These are phyloP conservation scores for Axinella damicornis DNA, from an alignment of 37 sponge, comb jelly and placozoan genomes.

Conservation along the genomic window DNA sequence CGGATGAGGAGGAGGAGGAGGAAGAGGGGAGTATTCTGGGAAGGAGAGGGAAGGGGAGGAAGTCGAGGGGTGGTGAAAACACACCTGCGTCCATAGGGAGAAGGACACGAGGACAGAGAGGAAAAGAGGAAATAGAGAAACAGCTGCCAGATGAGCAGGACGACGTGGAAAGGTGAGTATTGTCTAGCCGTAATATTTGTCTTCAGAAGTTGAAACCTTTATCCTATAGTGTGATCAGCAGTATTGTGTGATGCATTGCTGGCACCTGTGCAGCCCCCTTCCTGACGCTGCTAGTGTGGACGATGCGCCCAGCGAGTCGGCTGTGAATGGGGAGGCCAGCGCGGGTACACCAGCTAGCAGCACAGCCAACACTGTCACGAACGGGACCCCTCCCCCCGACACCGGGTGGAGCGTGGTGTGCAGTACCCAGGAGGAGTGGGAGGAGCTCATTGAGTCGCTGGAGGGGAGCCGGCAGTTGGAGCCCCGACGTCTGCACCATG, in stretches of 20 bases:
- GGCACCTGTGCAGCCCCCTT: no score
- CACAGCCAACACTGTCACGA: no score
- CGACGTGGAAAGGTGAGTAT: background rate
- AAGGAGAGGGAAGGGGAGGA: background rate
- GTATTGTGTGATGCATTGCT: background rate
- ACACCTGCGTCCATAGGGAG: constrained; percentile 6
- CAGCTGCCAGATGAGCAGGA: background rate
- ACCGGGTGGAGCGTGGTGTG: constrained; percentile 75
- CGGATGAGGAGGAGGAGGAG: constrained; percentile 14
- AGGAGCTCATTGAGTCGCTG: constrained; percentile 54
- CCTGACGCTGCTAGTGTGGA: no score
- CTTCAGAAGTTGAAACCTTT: background rate
- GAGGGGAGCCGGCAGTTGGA: constrained; percentile 19
- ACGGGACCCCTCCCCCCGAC: no score
- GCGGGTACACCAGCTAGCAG: no score
- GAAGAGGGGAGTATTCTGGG: constrained; percentile 2
- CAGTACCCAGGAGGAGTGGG: constrained; percentile 79
- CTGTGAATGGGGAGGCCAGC: no score
- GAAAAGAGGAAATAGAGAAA: constrained; percentile 24
- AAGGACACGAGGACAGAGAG: constrained; percentile 26
- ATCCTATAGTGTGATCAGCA: background rate
- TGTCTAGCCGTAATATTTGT: no score
- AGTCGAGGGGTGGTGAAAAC: background rate
- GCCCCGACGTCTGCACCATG: constrained; percentile 40
- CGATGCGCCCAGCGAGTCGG: no score